These are phyloP conservation scores for Rhopalosiphum maidis DNA, from an alignment of 1,140 invertebrate genomes.

Conservation along the genomic window DNA sequence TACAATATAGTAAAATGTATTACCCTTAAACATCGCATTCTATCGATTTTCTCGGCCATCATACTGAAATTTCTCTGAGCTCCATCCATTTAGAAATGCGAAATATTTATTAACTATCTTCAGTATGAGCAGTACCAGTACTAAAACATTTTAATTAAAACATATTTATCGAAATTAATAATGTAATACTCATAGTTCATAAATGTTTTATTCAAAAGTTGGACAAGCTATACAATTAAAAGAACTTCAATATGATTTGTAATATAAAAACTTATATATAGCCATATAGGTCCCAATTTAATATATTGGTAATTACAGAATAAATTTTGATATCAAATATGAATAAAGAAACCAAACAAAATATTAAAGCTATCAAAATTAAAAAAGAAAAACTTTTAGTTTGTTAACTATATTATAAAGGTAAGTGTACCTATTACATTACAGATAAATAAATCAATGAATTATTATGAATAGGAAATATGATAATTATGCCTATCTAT, in stretches of 20 bases:
- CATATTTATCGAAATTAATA: neutral
- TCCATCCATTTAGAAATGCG: conserved; percentile 33
- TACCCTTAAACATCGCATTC: conserved; percentile 53
- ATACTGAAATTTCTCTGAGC: conserved; percentile 42
- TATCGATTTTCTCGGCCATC: conserved; percentile 53
- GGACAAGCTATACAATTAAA: neutral
- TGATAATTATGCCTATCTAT: neutral
- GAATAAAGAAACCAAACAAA: neutral
- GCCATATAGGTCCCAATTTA: neutral
- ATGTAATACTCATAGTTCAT: neutral
- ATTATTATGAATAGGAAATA: neutral
- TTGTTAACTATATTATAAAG: neutral
- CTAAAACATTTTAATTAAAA: conserved; percentile 15
- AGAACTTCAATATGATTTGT: neutral
- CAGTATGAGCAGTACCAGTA: neutral
- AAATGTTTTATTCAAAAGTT: neutral
- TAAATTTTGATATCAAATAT: neutral
- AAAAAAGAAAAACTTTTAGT: neutral
- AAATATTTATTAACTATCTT: neutral
- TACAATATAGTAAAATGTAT: neutral
- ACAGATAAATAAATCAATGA: neutral
- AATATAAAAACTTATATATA: neutral
- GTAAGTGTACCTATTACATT: no score
- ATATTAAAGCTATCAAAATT: neutral
- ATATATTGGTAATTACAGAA: neutral